Base-by-base conservation (phyloP, 2,888 invertebrate genomes). In the Drosophila mercatorum region DNA sequence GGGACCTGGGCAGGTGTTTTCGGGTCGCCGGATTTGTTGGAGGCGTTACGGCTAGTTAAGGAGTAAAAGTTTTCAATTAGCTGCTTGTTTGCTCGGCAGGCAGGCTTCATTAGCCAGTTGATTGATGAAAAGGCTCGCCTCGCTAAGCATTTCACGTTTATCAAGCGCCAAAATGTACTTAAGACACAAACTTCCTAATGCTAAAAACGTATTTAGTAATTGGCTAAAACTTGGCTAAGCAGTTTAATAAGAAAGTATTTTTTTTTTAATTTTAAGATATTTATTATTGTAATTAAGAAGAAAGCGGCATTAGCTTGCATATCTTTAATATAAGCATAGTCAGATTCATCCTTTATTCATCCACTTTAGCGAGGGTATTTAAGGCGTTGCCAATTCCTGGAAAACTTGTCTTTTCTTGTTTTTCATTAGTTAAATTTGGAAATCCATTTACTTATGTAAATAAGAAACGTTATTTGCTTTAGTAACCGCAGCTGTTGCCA, bases 21-120 rank as follows among this genome's bases (percentile, higher is more conserved):
- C 14, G 40, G 36, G 5, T 6, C 41, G 41, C n/a, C 28, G 57
- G 56, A 47, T 46, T 65, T 65, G 68, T 63, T 26, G 64, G 28
- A 14, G 63, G 63, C 63, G 73, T 69, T 59, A 65, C 57, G 73
- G 60, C 53, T 53, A 72, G 66, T 69, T 68, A 66, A 56, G 73
- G 60, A 70, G 63, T 57, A 71, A 79, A 84, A 81, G 82, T 84
- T 82, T 84, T 82, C 77, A 82, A 81, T 82, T 82, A 82, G 84
- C 65, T 73, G 58, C 40, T 55, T 43, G 51, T 53, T 40, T 40
- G 58, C 28, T 52, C 52, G 49, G 22, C 36, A 49, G 47, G 43
- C 53, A 56, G 14, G 61, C 69, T 59, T 75, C 57, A 75, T 68
- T 72, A 72, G 58, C 41, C 28, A 36, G 26, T 41, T 75, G 72